Conservation (phyloP, 2,113 vertebrate genomes). For the Ammodytes dubius region DNA sequence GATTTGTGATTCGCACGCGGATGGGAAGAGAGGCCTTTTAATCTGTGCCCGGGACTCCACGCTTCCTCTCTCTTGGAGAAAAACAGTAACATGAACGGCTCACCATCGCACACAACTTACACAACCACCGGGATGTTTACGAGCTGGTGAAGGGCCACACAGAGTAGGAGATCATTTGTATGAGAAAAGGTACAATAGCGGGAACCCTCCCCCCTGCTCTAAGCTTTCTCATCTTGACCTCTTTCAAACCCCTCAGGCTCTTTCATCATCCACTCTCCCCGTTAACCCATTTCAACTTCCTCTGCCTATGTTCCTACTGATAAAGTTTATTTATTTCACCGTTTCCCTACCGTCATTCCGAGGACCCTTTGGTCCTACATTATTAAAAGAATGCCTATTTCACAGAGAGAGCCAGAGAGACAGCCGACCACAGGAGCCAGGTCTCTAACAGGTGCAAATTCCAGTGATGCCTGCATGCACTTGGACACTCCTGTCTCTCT, state of each 20-base stretch:
- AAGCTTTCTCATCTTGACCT: slow-evolving; percentile 57
- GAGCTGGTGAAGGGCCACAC: slow-evolving; percentile 55
- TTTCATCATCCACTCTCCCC: slow-evolving; percentile 6
- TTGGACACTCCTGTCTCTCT: slow-evolving; percentile 62
- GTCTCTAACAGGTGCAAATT: slow-evolving; percentile 86
- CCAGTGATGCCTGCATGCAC: slow-evolving; percentile 76
- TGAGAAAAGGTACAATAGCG: slow-evolving; percentile 56
- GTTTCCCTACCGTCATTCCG: slow-evolving; percentile 2
- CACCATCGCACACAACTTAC: slow-evolving; percentile 54
- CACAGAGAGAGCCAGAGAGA: slow-evolving; percentile 25
- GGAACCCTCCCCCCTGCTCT: slow-evolving; percentile 19
- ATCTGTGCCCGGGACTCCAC: slow-evolving; percentile 60
- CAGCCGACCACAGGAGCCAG: slow-evolving; percentile 53
- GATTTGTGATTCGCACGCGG: slow-evolving; percentile 76
- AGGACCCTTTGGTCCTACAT: not conserved
- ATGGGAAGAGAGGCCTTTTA: slow-evolving; percentile 72
- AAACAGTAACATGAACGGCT: slow-evolving; percentile 72
- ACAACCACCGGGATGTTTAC: slow-evolving; percentile 66
- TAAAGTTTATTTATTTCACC: not conserved
- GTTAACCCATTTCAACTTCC: not conserved
- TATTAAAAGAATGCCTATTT: slow-evolving; percentile 47
- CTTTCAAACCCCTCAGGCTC: slow-evolving; percentile 74
- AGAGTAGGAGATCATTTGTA: slow-evolving; percentile 55
- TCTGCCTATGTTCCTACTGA: not conserved
- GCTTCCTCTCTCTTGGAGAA: slow-evolving; percentile 60